Evolutionary conservation across 2,113 vertebrate species (phyloP).

Genomic region (Poecile atricapillus): DNA sequence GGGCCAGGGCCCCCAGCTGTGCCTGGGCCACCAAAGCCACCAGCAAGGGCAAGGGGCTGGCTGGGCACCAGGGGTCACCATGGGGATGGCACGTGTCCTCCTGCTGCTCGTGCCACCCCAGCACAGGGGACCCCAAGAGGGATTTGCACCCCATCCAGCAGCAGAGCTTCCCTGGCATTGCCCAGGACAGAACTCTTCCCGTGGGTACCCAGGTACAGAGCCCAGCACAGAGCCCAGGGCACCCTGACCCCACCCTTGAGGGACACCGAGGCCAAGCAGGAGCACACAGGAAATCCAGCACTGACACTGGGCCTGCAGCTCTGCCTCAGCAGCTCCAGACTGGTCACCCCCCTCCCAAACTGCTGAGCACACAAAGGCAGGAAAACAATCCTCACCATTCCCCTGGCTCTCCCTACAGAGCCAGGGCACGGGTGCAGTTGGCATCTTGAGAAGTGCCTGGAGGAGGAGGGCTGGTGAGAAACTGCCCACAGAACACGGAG

Average conservation of each 20-base stretch:
- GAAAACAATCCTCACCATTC: neutral
- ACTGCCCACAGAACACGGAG: neutral
- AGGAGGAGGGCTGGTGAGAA: neutral
- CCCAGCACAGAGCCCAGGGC: neutral
- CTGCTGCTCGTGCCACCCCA: neutral
- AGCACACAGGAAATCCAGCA: neutral
- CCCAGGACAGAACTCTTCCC: neutral
- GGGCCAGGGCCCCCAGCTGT: neutral
- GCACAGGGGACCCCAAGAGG: fast-evolving
- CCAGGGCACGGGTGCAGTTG: fast-evolving
- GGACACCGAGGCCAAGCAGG: neutral
- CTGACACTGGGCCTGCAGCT: fast-evolving
- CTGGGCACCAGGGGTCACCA: neutral
- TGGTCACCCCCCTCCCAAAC: neutral
- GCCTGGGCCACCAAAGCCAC: neutral
- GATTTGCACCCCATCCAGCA: neutral
- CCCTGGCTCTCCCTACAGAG: neutral
- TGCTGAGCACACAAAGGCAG: neutral
- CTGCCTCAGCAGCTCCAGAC: neutral
- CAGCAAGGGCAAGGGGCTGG: neutral
- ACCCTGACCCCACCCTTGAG: neutral
- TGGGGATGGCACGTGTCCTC: neutral
- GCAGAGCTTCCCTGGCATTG: neutral
- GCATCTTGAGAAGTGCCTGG: neutral
- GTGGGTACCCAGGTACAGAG: fast-evolving